phyloP scores from a whole-genome alignment of 2,797 vertebrate species.

The Tokudaia tokunoshimensis region DNA sequence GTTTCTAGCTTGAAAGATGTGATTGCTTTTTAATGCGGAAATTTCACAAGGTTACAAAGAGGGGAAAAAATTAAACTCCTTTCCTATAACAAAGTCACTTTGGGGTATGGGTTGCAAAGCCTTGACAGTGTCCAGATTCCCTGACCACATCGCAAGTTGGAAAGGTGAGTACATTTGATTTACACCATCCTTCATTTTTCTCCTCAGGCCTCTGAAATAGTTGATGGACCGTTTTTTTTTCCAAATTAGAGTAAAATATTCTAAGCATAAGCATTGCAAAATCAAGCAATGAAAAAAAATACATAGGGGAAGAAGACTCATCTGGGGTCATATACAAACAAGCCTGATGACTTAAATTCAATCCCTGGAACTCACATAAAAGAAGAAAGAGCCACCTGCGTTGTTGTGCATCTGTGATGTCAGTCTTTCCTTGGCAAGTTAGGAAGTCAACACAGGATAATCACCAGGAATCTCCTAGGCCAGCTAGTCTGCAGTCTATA shows the following conservation, averaged over 20 bases:
- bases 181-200: conserved; percentile 83
- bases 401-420: background rate
- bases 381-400: background rate
- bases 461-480: background rate
- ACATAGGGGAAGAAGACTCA: conserved; percentile 35
- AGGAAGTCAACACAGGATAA: background rate
- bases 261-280: conserved; percentile 78
- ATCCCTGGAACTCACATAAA: background rate
- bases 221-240: conserved; percentile 45
- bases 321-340: background rate
- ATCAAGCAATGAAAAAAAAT: conserved; percentile 71
- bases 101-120: conserved; percentile 86
- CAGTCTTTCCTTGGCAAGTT: background rate
- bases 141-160: conserved; percentile 80
- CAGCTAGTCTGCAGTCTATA: too few species aligned
- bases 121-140: conserved; percentile 92
- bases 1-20: conserved; percentile 89
- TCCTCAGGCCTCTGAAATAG: conserved; percentile 84
- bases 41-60: conserved; percentile 90
- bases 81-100: conserved; percentile 89
- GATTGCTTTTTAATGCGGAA: conserved; percentile 91
- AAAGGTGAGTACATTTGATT: conserved; percentile 87
- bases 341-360: background rate
- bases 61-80: conserved; percentile 87
- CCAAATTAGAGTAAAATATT: conserved; percentile 81